Conservation (phyloP, 2,113 vertebrate genomes). For the Dicaeum eximium region DNA sequence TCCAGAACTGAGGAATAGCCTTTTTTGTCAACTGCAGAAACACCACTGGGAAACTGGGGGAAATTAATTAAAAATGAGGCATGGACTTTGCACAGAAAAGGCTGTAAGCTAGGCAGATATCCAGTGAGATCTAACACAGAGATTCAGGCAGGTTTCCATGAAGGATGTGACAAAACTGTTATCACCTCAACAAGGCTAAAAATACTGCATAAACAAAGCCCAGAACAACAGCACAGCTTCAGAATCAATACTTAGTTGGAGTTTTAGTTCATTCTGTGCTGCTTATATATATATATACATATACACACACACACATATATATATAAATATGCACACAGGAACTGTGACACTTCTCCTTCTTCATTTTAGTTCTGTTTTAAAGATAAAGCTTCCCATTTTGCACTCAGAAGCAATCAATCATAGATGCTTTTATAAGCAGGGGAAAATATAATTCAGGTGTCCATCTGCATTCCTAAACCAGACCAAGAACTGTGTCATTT, state of each 20-base stretch:
- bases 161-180: background rate
- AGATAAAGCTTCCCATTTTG: background rate
- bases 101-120: background rate
- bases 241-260: background rate
- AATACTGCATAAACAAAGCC: background rate
- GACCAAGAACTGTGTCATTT: background rate
- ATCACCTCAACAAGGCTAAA: background rate
- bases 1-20: background rate
- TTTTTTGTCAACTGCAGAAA: background rate
- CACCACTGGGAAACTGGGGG: background rate
- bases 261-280: background rate
- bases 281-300: background rate
- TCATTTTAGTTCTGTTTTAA: background rate
- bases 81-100: background rate
- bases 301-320: background rate
- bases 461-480: background rate
- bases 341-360: background rate
- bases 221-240: background rate
- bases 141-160: background rate
- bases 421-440: background rate
- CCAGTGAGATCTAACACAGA: background rate
- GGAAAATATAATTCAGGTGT: background rate
- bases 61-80: background rate
- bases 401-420: background rate
- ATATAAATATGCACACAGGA: background rate